These are phyloP conservation scores for Shinisaurus crocodilurus DNA, from an alignment of 2,113 vertebrate species.

Conservation along the genomic window DNA sequence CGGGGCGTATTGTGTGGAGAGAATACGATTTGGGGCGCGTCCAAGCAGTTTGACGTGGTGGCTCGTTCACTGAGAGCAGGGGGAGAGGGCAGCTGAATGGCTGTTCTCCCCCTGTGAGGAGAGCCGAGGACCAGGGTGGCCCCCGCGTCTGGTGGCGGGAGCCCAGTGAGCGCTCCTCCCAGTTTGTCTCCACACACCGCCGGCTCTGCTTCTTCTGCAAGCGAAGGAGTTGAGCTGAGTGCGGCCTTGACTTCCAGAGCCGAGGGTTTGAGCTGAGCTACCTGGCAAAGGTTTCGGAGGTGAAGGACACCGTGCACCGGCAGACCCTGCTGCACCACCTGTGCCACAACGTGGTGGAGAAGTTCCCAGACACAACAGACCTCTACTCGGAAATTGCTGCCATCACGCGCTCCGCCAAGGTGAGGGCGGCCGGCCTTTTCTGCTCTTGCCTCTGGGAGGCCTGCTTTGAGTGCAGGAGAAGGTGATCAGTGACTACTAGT, in stretches of 20 bases:
- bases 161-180: too few species aligned
- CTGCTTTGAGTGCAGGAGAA: too few species aligned
- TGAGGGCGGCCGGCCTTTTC: slow-evolving; percentile 66
- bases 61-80: not conserved
- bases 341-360: slow-evolving; percentile 89
- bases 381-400: slow-evolving; percentile 94
- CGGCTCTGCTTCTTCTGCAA: too few species aligned
- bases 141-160: too few species aligned
- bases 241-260: slow-evolving; percentile 78
- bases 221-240: slow-evolving; percentile 4
- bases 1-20: not conserved
- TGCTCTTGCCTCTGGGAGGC: too few species aligned
- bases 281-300: slow-evolving; percentile 96
- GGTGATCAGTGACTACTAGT: too few species aligned
- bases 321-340: slow-evolving; percentile 94
- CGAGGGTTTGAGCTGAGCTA: slow-evolving; percentile 95
- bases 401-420: slow-evolving; percentile 91
- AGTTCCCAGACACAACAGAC: slow-evolving; percentile 88
- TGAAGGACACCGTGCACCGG: slow-evolving; percentile 95
- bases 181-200: too few species aligned
- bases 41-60: not conserved
- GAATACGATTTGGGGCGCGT: not conserved
- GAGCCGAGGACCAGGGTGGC: not conserved
- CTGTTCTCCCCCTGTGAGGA: too few species aligned
- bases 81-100: not conserved